Evolutionary conservation across 2,113 vertebrate species (phyloP), one percentile per base, ranked within the genome.

Genomic region (Hypanus sabinus): DNA sequence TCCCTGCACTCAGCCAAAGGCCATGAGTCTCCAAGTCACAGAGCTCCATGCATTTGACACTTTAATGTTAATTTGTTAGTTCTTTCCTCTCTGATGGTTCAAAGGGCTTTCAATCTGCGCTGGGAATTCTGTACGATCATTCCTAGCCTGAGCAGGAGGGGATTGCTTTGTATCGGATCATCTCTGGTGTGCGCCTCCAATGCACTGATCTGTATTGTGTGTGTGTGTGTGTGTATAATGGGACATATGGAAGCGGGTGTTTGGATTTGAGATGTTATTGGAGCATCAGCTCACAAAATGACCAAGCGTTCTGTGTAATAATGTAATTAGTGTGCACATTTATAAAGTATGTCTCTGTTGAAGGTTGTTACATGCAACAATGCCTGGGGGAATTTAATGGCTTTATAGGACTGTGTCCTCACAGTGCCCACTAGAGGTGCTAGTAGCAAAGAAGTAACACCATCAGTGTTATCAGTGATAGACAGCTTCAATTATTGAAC

Each of bases 81-180:
- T 62, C 27, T 88, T n/a, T 88, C 27, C 83, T 24, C 60, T 62
- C 83, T 62, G 24, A 87, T 11, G 24, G 6, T 88, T 62, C 57
- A 60, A 88, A 88, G 83, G 83, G 83, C 83, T 62, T 88, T 60
- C 30, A 62, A n/a, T 62, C 83, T 62, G 57, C 83, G 30, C 83
- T 30, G 24, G 10, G 24, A 30, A 27, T 87, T 46, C 2, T 55
- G 4, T 60, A 27, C 57, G 30, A 14, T 60, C 57, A 87, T 87
- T 60, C 27, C 24, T n/a, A 30, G 9, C 83, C 81, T 87, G 0
- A 9, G 60, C 12, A 88, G 30, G 10, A 76, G 30, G 27, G 11
- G 27, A 70, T 88, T 62, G n/a, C 30, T n/a, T 16, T 10, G 27
- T n/a, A n/a, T n/a, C n/a, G 83, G 57, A 62, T 57, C 57, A n/a